These are phyloP conservation scores for Perca fluviatilis DNA, from an alignment of 2,113 vertebrate species.

Conservation along the genomic window DNA sequence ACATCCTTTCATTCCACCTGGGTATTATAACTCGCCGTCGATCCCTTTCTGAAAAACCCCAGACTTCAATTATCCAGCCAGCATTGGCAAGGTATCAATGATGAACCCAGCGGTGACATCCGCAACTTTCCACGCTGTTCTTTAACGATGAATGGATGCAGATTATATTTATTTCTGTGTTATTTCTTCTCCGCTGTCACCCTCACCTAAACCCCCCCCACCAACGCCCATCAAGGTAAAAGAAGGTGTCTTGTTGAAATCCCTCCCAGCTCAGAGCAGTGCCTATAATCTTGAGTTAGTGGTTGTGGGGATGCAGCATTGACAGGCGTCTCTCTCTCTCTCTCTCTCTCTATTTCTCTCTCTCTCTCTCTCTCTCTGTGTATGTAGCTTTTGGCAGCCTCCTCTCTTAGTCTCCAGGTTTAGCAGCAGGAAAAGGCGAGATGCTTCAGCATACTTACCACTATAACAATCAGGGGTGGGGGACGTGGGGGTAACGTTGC, in stretches of 20 bases:
- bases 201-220: slow-evolving; percentile 50
- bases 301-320: slow-evolving; percentile 72
- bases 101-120: slow-evolving; percentile 74
- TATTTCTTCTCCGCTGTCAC: slow-evolving; percentile 50
- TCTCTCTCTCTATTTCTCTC: slow-evolving; percentile 59
- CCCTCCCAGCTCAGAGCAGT: slow-evolving; percentile 63
- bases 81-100: slow-evolving; percentile 67
- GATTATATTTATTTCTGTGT: slow-evolving; percentile 79
- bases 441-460: slow-evolving; percentile 71
- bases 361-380: slow-evolving; percentile 48
- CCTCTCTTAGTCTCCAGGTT: slow-evolving; percentile 36
- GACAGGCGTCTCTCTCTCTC: slow-evolving; percentile 78
- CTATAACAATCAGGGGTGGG: slow-evolving; percentile 78
- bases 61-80: slow-evolving; percentile 77
- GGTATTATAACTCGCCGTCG: slow-evolving; percentile 71
- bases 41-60: slow-evolving; percentile 62
- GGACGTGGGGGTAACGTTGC: slow-evolving; percentile 53
- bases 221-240: slow-evolving; percentile 58
- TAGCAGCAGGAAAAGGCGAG: slow-evolving; percentile 10
- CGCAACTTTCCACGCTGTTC: slow-evolving; percentile 75
- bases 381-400: slow-evolving; percentile 59
- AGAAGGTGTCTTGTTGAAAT: slow-evolving; percentile 75
- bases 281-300: slow-evolving; percentile 82
- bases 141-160: slow-evolving; percentile 82
- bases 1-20: slow-evolving; percentile 69